These are phyloP conservation scores for Theropithecus gelada DNA, from an alignment of 2,113 vertebrate species.

Conservation along the genomic window DNA sequence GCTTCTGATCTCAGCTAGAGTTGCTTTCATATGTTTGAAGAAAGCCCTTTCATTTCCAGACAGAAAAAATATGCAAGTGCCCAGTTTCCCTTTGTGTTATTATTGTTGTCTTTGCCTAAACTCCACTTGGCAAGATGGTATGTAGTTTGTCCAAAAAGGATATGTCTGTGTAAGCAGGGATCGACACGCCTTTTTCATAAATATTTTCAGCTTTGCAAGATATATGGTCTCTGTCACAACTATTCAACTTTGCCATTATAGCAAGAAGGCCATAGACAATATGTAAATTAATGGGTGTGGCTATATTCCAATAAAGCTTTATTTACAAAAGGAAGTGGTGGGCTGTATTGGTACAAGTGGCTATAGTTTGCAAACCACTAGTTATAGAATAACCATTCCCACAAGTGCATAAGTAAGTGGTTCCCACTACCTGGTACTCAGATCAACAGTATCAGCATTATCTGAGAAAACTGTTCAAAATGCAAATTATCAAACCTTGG, in stretches of 20 bases:
- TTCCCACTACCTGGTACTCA: neutral
- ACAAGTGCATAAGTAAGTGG: neutral
- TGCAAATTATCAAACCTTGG: constrained; percentile 21
- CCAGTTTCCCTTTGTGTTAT: neutral
- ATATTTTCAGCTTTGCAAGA: constrained; percentile 1
- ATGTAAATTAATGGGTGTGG: neutral
- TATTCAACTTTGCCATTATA: neutral
- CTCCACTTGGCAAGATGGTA: neutral
- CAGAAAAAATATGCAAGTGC: neutral
- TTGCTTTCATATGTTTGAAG: neutral
- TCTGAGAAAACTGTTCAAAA: neutral
- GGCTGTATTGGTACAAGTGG: neutral
- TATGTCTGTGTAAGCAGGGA: neutral
- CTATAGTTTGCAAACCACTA: neutral
- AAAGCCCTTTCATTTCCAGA: neutral
- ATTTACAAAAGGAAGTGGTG: constrained; percentile 4
- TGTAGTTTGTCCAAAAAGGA: neutral
- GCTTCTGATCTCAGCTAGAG: neutral
- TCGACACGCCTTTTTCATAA: neutral
- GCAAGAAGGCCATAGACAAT: neutral
- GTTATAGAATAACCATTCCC: neutral
- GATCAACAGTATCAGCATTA: neutral
- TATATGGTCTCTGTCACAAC: neutral
- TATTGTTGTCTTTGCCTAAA: neutral
- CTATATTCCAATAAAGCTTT: constrained; percentile 26